phyloP scores from a whole-genome alignment of 1,140 invertebrate genomes.

The Belonocnema kinseyi region DNA sequence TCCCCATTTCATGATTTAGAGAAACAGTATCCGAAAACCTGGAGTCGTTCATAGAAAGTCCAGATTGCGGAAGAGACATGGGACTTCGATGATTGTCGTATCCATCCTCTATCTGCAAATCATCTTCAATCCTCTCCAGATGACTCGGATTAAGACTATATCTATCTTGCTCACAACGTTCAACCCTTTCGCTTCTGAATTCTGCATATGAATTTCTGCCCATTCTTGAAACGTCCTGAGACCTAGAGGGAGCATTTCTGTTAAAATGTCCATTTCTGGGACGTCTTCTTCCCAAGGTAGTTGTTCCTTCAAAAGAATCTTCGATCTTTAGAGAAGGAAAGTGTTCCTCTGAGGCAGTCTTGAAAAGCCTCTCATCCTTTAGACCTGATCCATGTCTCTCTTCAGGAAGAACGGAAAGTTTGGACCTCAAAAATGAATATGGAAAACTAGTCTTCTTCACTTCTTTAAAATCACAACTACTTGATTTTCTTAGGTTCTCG shows the following conservation, averaged over 20 bases:
- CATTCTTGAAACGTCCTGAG: slow-evolving; percentile 51
- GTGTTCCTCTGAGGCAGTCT: slow-evolving; percentile 74
- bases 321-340: slow-evolving; percentile 70
- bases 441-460: slow-evolving; percentile 83
- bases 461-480: slow-evolving; percentile 70
- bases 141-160: slow-evolving; percentile 61
- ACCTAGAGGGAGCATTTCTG: slow-evolving; percentile 37
- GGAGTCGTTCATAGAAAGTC: slow-evolving; percentile 51
- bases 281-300: slow-evolving; percentile 67
- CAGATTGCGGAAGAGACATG: slow-evolving; percentile 45
- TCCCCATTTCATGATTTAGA: slow-evolving; percentile 31
- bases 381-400: slow-evolving; percentile 75
- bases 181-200: slow-evolving; percentile 47
- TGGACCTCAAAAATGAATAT: slow-evolving; percentile 86
- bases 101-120: slow-evolving; percentile 44
- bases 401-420: slow-evolving; percentile 84
- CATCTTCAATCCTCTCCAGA: slow-evolving; percentile 65
- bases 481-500: slow-evolving; percentile 64
- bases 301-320: slow-evolving; percentile 67
- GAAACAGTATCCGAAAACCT: slow-evolving; percentile 58
- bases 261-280: slow-evolving; percentile 50
- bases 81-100: slow-evolving; percentile 45
- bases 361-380: slow-evolving; percentile 70
- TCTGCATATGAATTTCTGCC: slow-evolving; percentile 64
- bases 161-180: slow-evolving; percentile 62